A percentile compares a stretch with the other conserved stretches of the same genome.
These are phyloP conservation scores for Nothocercus nigrocapillus DNA, from an alignment of 2,113 vertebrate genomes.

Conservation along the genomic window DNA sequence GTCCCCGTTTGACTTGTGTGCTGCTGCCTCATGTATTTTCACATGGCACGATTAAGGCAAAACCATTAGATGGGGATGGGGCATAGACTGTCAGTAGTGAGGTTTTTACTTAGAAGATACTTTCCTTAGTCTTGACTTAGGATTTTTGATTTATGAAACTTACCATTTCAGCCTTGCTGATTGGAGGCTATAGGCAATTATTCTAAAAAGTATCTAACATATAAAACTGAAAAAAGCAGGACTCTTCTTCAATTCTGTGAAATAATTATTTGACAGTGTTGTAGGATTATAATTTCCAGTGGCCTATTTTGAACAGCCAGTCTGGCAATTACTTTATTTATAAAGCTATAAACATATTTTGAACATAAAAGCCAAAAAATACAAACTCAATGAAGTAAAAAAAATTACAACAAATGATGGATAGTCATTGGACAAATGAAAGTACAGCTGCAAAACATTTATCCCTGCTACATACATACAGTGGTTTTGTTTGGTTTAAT, in stretches of 20 bases:
- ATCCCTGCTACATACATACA: constrained; percentile 63
- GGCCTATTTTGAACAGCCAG: constrained; percentile 59
- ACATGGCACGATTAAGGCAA: neutral
- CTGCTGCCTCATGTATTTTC: neutral
- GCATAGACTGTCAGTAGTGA: neutral
- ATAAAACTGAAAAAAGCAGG: neutral
- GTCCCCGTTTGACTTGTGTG: neutral
- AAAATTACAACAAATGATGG: constrained; percentile 59
- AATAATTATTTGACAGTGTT: neutral
- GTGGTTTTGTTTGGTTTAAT: constrained; percentile 43
- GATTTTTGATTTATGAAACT: no score
- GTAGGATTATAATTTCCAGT: constrained; percentile 46
- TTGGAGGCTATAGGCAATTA: neutral
- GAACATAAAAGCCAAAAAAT: constrained; percentile 72
- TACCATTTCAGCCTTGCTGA: neutral
- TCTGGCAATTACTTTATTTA: constrained; percentile 76
- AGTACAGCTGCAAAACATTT: constrained; percentile 46
- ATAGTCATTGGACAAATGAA: constrained; percentile 25
- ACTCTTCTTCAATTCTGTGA: neutral
- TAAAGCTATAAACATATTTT: constrained; percentile 77
- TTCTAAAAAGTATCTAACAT: neutral
- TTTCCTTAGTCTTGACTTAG: neutral
- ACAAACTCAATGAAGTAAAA: constrained; percentile 63
- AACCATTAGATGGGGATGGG: neutral
- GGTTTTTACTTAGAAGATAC: neutral